A percentile compares a stretch with the other conserved stretches of the same genome.
phyloP scores from a whole-genome alignment of 2,888 invertebrate genomes.

The Plebejus anna region DNA sequence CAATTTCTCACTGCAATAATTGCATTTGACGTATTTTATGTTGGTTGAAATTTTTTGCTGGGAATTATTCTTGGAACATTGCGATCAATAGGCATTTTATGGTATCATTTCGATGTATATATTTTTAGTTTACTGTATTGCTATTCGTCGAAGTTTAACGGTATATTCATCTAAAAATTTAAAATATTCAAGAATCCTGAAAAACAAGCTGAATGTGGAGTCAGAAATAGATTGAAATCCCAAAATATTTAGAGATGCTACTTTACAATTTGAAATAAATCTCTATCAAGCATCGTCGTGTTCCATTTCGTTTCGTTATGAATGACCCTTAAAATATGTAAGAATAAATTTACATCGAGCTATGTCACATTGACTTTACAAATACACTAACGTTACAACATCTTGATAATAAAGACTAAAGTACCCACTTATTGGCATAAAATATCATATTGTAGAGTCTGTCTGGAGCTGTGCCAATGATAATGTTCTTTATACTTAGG shows the following conservation, averaged over 20 bases:
- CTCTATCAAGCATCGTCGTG: no score
- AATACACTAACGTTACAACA: neutral
- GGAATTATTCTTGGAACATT: neutral
- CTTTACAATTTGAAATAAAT: no score
- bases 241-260: no score
- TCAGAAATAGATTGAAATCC: no score
- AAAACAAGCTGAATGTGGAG: no score
- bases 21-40: neutral
- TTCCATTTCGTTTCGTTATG: no score
- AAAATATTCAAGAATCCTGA: no score
- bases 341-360: no score
- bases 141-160: no score
- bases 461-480: constrained; percentile 1
- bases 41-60: neutral
- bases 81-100: neutral
- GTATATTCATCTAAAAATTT: no score
- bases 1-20: neutral
- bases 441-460: neutral
- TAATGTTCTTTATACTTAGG: neutral
- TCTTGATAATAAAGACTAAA: neutral
- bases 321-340: no score
- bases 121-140: neutral
- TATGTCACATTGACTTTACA: neutral
- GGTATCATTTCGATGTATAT: neutral
- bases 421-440: neutral